Percentiles rank a stretch among this genome's conserved stretches.
Evolutionary conservation across 2,888 invertebrate species (phyloP).

Genomic region (Coenonympha glycerion): DNA sequence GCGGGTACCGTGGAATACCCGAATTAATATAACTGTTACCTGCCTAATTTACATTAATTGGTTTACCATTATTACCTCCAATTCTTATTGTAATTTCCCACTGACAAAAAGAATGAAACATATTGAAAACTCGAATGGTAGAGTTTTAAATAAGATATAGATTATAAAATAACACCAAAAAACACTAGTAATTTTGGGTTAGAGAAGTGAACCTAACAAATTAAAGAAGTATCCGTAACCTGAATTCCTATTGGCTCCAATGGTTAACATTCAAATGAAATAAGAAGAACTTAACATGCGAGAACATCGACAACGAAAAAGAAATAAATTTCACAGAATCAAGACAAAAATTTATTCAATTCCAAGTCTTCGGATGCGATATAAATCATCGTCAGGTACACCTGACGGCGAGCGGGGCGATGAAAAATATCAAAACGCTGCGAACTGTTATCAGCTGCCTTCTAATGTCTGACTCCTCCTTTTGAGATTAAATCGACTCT

Average conservation of each 20-base stretch:
- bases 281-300: slow-evolving; percentile 7
- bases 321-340: slow-evolving; percentile 44
- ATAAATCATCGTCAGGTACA: slow-evolving; percentile 68
- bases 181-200: too few species aligned
- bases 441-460: slow-evolving; percentile 17
- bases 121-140: too few species aligned
- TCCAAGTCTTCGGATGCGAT: slow-evolving; percentile 48
- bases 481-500: slow-evolving; percentile 17
- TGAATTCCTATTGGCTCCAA: background rate
- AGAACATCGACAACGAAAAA: slow-evolving; percentile 28
- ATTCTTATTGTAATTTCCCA: too few species aligned
- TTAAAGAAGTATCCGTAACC: too few species aligned
- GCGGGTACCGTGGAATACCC: too few species aligned
- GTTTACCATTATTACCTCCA: too few species aligned
- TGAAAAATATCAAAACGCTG: slow-evolving; percentile 57
- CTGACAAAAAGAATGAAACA: too few species aligned
- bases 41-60: too few species aligned
- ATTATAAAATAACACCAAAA: too few species aligned
- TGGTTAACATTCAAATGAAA: background rate
- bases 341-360: slow-evolving; percentile 50
- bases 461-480: slow-evolving; percentile 19
- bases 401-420: slow-evolving; percentile 51
- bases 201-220: too few species aligned
- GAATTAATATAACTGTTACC: too few species aligned
- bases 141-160: too few species aligned